Percentiles rank a stretch among this genome's conserved stretches.
These are phyloP conservation scores for Arnoldichthys spilopterus DNA, from an alignment of 2,797 vertebrate species.

Conservation along the genomic window DNA sequence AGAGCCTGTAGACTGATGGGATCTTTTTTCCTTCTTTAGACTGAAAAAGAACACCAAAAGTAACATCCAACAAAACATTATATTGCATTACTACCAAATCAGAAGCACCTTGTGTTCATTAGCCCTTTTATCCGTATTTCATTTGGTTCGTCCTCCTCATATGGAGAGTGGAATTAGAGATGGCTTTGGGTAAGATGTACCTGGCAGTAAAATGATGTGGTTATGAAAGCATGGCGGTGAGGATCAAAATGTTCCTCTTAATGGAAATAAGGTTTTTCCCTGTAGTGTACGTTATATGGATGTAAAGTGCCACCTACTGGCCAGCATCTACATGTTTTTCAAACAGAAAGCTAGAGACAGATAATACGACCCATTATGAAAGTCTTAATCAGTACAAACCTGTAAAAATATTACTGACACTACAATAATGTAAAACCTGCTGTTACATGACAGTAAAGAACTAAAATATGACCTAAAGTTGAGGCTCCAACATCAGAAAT, in stretches of 20 bases:
- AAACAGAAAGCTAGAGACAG: background rate
- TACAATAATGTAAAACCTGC: background rate
- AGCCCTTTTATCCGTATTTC: background rate
- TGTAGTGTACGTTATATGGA: conserved; percentile 48
- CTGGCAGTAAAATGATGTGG: conserved; percentile 20
- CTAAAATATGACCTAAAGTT: no score
- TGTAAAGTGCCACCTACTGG: conserved; percentile 71
- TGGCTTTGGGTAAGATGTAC: conserved; percentile 32
- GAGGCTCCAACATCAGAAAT: no score
- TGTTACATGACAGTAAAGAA: background rate
- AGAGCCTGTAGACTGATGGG: conserved; percentile 6
- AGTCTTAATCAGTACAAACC: background rate
- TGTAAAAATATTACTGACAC: background rate
- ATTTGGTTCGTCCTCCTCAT: conserved; percentile 12
- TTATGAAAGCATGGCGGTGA: conserved; percentile 33
- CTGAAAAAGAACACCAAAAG: conserved; percentile 7
- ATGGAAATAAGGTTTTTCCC: conserved; percentile 21
- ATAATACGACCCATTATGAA: background rate
- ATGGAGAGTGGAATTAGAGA: conserved; percentile 32
- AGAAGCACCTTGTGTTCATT: conserved; percentile 1
- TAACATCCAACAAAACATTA: conserved; percentile 22
- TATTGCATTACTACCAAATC: conserved; percentile 12
- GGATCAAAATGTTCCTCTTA: conserved; percentile 42
- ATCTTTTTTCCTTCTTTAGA: conserved; percentile 3
- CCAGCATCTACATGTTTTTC: conserved; percentile 20